These are phyloP conservation scores for Dynastes maya DNA, from an alignment of 2,888 invertebrate species.

Conservation along the genomic window DNA sequence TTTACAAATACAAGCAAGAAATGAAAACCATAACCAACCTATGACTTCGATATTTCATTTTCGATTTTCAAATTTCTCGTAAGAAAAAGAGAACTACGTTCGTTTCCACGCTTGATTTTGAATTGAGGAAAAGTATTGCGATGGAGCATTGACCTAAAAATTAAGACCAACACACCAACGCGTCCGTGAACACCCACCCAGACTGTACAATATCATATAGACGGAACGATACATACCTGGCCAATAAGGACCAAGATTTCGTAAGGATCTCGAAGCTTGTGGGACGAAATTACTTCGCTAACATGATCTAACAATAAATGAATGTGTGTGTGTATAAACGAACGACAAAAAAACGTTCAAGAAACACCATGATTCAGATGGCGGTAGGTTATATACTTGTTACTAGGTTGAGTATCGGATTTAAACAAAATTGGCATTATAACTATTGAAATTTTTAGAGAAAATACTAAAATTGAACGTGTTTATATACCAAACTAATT, in stretches of 20 bases:
- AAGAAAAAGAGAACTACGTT: background rate
- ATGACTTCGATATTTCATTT: constrained; percentile 2
- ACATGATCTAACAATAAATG: constrained; percentile 53
- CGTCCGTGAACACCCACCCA: constrained; percentile 63
- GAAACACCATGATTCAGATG: constrained; percentile 5
- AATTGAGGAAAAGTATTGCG: constrained; percentile 44
- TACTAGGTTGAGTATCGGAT: background rate
- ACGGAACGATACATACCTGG: constrained; percentile 60
- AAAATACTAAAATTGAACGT: too few relatives aligned
- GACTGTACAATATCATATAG: constrained; percentile 41
- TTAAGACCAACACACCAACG: constrained; percentile 64
- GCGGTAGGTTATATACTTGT: background rate
- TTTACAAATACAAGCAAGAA: constrained; percentile 42
- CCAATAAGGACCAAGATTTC: constrained; percentile 63
- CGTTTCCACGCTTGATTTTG: constrained; percentile 2
- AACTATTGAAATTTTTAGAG: too few relatives aligned
- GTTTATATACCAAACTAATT: too few relatives aligned
- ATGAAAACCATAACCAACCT: constrained; percentile 26
- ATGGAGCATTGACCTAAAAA: constrained; percentile 66
- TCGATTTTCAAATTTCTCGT: background rate
- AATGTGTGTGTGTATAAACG: constrained; percentile 5
- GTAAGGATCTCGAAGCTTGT: constrained; percentile 58
- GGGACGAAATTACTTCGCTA: constrained; percentile 52
- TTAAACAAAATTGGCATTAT: background rate
- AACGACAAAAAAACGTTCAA: background rate